Conservation (phyloP, 2,888 invertebrate genomes). For the Drosophila atripex region DNA sequence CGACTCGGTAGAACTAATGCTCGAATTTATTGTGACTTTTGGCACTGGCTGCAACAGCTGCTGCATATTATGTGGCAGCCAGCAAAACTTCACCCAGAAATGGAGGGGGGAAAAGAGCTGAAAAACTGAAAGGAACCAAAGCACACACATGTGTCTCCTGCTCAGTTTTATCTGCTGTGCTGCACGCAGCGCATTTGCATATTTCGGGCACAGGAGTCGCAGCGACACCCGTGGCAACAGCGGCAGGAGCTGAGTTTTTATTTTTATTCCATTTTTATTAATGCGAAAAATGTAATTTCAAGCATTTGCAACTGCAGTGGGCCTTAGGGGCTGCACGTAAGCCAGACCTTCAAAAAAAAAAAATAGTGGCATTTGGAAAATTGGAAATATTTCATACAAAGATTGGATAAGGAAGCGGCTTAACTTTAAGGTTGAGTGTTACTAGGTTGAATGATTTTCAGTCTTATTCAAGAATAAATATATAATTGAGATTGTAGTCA, state of each 20-base stretch:
- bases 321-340: slow-evolving; percentile 6
- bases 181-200: slow-evolving; percentile 76
- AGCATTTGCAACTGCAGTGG: slow-evolving; percentile 51
- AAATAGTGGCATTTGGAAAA: slow-evolving; percentile 60
- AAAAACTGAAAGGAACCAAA: slow-evolving; percentile 7
- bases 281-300: slow-evolving; percentile 75
- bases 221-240: slow-evolving; percentile 30
- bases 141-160: slow-evolving; percentile 49
- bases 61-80: slow-evolving; percentile 69
- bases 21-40: slow-evolving; percentile 79
- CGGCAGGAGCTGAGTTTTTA: slow-evolving; percentile 41
- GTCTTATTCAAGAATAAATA: not conserved
- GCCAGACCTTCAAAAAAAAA: slow-evolving; percentile 26
- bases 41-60: slow-evolving; percentile 74
- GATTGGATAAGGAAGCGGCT: not conserved
- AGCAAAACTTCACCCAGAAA: slow-evolving; percentile 23
- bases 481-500: not conserved
- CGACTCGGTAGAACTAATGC: slow-evolving; percentile 59
- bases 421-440: not conserved
- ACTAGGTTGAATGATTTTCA: not conserved
- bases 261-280: slow-evolving; percentile 66
- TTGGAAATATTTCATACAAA: slow-evolving; percentile 30
- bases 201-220: slow-evolving; percentile 47
- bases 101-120: slow-evolving; percentile 4
- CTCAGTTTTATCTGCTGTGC: slow-evolving; percentile 68